Percentiles rank a stretch among this genome's conserved stretches.
Evolutionary conservation across 1,140 invertebrate species (phyloP).

Genomic region (Philopotamus ludificatus): DNA sequence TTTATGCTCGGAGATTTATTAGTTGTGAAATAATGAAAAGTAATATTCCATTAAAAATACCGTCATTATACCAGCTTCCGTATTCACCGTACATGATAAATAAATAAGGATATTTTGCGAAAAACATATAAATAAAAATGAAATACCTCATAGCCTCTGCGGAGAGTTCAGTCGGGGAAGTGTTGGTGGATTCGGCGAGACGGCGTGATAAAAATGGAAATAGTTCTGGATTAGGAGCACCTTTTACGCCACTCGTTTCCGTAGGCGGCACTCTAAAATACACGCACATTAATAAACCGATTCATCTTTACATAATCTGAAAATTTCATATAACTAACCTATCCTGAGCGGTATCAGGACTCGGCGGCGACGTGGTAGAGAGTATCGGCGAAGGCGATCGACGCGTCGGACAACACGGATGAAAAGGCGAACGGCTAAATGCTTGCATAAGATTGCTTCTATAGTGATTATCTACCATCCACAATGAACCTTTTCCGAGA

Average conservation of each 20-base stretch:
- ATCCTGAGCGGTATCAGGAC: constrained; percentile 1
- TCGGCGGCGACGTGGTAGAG: neutral
- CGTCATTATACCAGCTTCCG: too few relatives aligned
- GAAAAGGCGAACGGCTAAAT: constrained; percentile 78
- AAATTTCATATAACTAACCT: too few relatives aligned
- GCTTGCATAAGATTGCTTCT: constrained; percentile 83
- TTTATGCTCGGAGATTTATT: too few relatives aligned
- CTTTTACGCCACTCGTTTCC: constrained; percentile 28
- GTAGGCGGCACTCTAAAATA: constrained; percentile 27
- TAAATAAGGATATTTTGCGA: too few relatives aligned
- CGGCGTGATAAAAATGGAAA: constrained; percentile 76
- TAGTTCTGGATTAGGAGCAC: constrained; percentile 67
- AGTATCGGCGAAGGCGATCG: constrained; percentile 10
- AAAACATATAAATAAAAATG: too few relatives aligned
- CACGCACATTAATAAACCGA: constrained; percentile 5
- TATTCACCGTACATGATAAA: too few relatives aligned
- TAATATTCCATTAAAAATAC: too few relatives aligned
- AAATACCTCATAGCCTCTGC: constrained; percentile 35
- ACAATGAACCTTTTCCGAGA: constrained; percentile 90
- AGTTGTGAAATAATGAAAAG: too few relatives aligned
- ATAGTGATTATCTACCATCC: constrained; percentile 91
- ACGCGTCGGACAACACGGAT: constrained; percentile 59
- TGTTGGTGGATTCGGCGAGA: constrained; percentile 57
- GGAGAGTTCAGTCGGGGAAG: constrained; percentile 30
- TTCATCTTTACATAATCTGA: too few relatives aligned